Evolutionary conservation across 1,140 invertebrate species (phyloP), one percentile per base, ranked within the genome.

Genomic region (Linepithema humile): DNA sequence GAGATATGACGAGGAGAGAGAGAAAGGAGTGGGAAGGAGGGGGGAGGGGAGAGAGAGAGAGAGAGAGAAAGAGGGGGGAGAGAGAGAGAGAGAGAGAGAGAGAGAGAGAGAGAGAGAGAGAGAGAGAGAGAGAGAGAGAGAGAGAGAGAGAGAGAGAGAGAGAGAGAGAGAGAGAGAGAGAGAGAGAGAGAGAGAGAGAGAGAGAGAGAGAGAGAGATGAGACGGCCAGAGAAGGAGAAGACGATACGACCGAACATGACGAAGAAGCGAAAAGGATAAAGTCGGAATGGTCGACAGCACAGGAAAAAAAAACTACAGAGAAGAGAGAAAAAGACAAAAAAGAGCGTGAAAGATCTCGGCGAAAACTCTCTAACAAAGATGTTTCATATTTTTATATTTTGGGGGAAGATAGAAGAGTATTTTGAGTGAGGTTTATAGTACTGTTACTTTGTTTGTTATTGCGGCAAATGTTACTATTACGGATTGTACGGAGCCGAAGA

Each of bases 1-100:
- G 70, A 85, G 83, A 75, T 74, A 88, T 88, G 87, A 88, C 83
- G 72, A 88, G 65, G 75, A 80, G 64, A 67, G 69, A 82, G 38
- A 57, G 55, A 17, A 4, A 45, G 45, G 45, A 48, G 35, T 48
- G n/a, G 26, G n/a, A n/a, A n/a, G n/a, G n/a, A n/a, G n/a, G n/a
- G n/a, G n/a, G n/a, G n/a, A n/a, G n/a, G n/a, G n/a, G n/a, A 23
- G 26, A 40, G 20, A 60, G 74, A 64, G 45, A 77, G 74, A 57
- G 50, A 62, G 43, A 72, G 53, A 72, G 72, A 35, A 59, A 84
- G 78, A 87, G 12, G 64, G 9, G 17, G 10, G 67, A 64, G 60
- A 17, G 6, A 20, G n/a, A 10, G n/a, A 9, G 23, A 55, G 26
- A 17, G 29, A 15, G 50, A 69, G 65, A 65, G n/a, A 23, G 26